Conservation (phyloP, 2,888 invertebrate genomes). For the Labia minor region DNA sequence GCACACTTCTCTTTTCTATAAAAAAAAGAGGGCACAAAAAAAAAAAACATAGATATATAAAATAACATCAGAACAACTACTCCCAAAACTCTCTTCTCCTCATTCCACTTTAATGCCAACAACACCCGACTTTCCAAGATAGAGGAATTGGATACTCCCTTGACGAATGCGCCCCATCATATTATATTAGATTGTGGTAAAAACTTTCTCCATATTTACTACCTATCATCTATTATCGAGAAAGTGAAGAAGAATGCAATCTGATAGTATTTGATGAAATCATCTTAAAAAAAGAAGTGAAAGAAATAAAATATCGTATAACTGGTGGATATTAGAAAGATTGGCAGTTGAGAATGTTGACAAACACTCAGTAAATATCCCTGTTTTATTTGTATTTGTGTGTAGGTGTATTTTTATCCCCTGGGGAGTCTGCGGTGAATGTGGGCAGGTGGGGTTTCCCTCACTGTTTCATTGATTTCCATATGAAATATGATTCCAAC, state of each 20-base stretch:
- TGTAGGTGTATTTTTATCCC: background rate
- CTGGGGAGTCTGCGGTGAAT: background rate
- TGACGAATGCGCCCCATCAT: background rate
- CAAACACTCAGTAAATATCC: too few relatives aligned
- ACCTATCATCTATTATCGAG: background rate
- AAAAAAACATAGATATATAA: too few relatives aligned
- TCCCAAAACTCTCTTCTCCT: too few relatives aligned
- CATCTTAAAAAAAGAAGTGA: background rate
- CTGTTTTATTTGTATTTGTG: too few relatives aligned
- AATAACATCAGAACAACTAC: too few relatives aligned
- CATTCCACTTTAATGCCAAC: too few relatives aligned
- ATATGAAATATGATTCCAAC: background rate
- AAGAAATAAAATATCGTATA: too few relatives aligned
- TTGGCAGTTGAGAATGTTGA: too few relatives aligned
- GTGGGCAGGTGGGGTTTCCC: too few relatives aligned
- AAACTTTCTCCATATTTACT: background rate
- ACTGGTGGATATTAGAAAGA: too few relatives aligned
- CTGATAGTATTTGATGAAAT: background rate
- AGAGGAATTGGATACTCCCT: background rate
- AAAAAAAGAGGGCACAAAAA: too few relatives aligned
- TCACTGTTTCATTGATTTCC: background rate
- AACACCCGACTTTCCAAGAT: background rate
- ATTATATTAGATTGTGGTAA: background rate
- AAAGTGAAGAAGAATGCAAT: background rate
- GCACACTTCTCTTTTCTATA: too few relatives aligned